Evolutionary conservation across 2,888 invertebrate genomes (phyloP).

Genomic region (Nemapogon koenigi): DNA sequence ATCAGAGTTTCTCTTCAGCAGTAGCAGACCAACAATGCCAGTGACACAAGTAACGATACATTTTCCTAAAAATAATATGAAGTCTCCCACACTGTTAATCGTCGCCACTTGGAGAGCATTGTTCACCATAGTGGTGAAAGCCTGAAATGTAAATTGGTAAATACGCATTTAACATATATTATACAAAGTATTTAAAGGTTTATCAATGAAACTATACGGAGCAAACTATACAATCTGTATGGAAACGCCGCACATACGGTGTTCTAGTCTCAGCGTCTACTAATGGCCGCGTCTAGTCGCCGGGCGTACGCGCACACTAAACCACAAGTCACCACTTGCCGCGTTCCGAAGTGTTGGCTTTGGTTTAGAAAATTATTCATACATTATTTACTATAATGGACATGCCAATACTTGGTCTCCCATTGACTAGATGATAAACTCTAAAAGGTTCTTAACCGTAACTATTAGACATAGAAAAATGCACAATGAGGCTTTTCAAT

Average conservation of each 20-base stretch:
- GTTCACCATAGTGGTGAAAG: conserved; percentile 82
- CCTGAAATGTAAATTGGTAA: conserved; percentile 67
- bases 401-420: too few relatives aligned
- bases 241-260: not conserved
- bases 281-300: too few relatives aligned
- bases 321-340: too few relatives aligned
- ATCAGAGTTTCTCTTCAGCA: conserved; percentile 75
- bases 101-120: conserved; percentile 89
- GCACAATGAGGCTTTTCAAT: too few relatives aligned
- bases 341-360: too few relatives aligned
- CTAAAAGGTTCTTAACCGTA: too few relatives aligned
- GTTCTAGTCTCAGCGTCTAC: not conserved
- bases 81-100: conserved; percentile 92
- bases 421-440: too few relatives aligned
- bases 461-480: too few relatives aligned
- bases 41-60: conserved; percentile 81
- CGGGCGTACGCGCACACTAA: too few relatives aligned
- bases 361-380: too few relatives aligned
- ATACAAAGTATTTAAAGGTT: not conserved
- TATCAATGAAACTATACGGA: not conserved
- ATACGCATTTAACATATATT: not conserved
- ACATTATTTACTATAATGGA: too few relatives aligned
- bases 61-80: conserved; percentile 89
- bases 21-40: conserved; percentile 77
- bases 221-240: too few relatives aligned